A percentile compares a stretch with the other conserved stretches of the same genome.
phyloP scores from a whole-genome alignment of 2,113 vertebrate species.

The Electrona antarctica region DNA sequence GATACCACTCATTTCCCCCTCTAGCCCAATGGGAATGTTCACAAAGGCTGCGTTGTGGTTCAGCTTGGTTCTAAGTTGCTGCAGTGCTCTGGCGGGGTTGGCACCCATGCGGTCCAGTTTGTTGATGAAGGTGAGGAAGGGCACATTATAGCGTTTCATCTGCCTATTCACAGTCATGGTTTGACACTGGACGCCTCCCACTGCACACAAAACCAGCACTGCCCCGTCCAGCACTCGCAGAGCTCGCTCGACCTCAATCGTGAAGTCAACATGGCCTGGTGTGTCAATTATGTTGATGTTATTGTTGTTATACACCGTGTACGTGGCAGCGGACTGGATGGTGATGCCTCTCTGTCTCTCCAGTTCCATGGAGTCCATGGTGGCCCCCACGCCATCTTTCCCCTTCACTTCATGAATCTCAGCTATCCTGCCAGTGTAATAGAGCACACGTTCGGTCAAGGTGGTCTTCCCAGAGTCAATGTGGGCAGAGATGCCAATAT shows the following conservation, averaged over 20 bases:
- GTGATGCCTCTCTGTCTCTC: constrained; percentile 90
- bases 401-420: constrained; percentile 92
- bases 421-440: constrained; percentile 87
- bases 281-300: constrained; percentile 94
- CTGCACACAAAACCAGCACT: constrained; percentile 85
- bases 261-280: constrained; percentile 90
- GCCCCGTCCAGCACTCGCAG: constrained; percentile 89
- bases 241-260: constrained; percentile 88
- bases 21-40: constrained; percentile 87
- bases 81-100: constrained; percentile 79
- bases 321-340: constrained; percentile 91
- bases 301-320: constrained; percentile 85
- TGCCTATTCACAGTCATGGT: constrained; percentile 89
- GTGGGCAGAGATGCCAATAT: constrained; percentile 91
- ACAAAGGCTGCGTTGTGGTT: constrained; percentile 86
- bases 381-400: constrained; percentile 89
- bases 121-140: constrained; percentile 88
- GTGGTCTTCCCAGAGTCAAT: constrained; percentile 91
- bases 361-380: constrained; percentile 93
- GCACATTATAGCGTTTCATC: constrained; percentile 87
- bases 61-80: constrained; percentile 85
- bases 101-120: constrained; percentile 87
- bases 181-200: constrained; percentile 91
- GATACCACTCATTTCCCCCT: constrained; percentile 82
- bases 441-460: constrained; percentile 84